Evolutionary conservation across 1,140 invertebrate species (phyloP).

Genomic region (Lucilia sericata): DNA sequence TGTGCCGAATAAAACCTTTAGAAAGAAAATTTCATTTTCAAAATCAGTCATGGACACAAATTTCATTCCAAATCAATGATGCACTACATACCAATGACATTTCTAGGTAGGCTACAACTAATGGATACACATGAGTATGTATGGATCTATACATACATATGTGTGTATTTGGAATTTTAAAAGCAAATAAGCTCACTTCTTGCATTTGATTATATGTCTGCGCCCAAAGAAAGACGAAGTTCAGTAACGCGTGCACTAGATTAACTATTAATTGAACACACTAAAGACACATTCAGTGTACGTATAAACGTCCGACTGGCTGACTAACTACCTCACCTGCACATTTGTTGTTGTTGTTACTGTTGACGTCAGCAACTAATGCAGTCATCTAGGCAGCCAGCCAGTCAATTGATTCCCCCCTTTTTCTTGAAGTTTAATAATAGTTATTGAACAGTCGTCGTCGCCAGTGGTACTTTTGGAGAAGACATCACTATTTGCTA

Average conservation of each 20-base stretch:
- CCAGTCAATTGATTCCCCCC: not conserved
- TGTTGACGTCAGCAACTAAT: no score
- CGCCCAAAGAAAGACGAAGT: not conserved
- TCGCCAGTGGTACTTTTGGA: no score
- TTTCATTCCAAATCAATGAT: conserved; percentile 5
- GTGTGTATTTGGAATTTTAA: not conserved
- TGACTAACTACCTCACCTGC: not conserved
- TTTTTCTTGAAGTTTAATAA: not conserved
- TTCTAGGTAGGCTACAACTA: not conserved
- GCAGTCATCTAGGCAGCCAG: no score
- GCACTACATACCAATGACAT: conserved; percentile 28
- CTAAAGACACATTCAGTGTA: not conserved
- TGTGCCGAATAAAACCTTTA: not conserved
- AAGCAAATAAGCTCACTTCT: not conserved
- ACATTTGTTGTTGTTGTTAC: no score
- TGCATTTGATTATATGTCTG: not conserved
- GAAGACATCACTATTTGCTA: no score
- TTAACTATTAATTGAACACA: conserved; percentile 4
- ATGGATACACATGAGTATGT: not conserved
- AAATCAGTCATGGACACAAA: not conserved
- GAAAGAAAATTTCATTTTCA: not conserved
- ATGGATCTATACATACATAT: not conserved
- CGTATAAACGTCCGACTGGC: not conserved
- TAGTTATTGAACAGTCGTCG: not conserved
- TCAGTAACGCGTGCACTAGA: conserved; percentile 12